Conservation (phyloP, 2,113 vertebrate genomes). For the Numida meleagris region DNA sequence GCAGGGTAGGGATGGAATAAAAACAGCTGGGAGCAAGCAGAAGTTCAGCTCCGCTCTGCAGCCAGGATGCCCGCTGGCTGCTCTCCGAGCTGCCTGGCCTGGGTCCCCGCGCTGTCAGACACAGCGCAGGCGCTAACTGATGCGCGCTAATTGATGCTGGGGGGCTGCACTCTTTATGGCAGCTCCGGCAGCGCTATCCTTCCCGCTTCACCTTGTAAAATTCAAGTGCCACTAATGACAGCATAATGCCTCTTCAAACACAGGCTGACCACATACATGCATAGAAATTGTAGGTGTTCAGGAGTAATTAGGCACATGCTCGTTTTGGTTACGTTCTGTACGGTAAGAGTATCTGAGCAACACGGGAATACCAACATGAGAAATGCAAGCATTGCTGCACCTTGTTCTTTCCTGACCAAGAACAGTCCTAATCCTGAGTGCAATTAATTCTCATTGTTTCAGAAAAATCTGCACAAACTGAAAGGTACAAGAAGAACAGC, state of each 20-base stretch:
- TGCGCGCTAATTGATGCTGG: neutral
- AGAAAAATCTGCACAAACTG: neutral
- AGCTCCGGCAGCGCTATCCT: neutral
- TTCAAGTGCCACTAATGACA: neutral
- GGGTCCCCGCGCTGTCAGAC: neutral
- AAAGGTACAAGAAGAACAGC: neutral
- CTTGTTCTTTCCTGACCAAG: neutral
- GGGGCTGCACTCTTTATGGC: neutral
- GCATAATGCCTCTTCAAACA: neutral
- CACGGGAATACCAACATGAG: neutral
- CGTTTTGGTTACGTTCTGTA: neutral
- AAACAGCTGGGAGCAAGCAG: neutral
- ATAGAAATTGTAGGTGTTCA: neutral
- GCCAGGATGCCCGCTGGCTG: neutral
- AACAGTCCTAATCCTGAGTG: neutral
- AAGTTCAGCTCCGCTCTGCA: slow-evolving; percentile 34
- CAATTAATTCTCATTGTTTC: neutral
- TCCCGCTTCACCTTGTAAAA: neutral
- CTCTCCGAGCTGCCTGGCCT: neutral
- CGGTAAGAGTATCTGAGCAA: neutral
- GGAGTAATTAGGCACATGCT: neutral
- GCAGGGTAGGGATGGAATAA: neutral
- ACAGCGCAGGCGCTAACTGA: fast-evolving
- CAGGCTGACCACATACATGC: fast-evolving
- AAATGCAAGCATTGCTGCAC: neutral